Evolutionary conservation across 2,888 invertebrate species (phyloP).

Genomic region (Sisyra nigra): DNA sequence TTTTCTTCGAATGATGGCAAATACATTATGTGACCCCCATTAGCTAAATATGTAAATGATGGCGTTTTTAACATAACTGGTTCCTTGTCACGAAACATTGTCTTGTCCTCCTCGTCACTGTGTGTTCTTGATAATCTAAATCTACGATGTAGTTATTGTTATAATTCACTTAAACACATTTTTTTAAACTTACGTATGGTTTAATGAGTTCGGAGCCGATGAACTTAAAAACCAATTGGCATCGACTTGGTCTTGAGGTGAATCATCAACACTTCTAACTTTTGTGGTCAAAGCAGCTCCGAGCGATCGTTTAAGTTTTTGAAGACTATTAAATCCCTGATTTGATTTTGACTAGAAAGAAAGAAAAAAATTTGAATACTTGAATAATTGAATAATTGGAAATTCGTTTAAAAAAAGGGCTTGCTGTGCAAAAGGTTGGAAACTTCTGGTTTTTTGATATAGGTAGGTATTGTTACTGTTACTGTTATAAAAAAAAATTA

Average conservation of each 20-base stretch:
- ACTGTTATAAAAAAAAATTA: too few relatives aligned
- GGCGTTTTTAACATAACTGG: slow-evolving; percentile 14
- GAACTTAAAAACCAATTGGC: slow-evolving; percentile 71
- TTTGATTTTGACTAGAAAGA: slow-evolving; percentile 9
- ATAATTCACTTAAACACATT: neutral
- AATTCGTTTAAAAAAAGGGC: too few relatives aligned
- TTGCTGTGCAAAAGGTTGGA: too few relatives aligned
- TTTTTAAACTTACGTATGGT: slow-evolving; percentile 29
- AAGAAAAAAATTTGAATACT: neutral
- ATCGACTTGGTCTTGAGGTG: slow-evolving; percentile 24
- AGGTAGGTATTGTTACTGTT: too few relatives aligned
- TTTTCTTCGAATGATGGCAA: slow-evolving; percentile 21
- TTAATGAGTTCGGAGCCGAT: slow-evolving; percentile 63
- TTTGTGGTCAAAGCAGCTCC: slow-evolving; percentile 34
- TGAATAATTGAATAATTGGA: neutral
- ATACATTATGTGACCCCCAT: slow-evolving; percentile 66
- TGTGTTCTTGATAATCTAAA: slow-evolving; percentile 7
- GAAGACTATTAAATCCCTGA: slow-evolving; percentile 45
- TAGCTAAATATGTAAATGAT: slow-evolving; percentile 37
- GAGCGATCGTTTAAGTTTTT: slow-evolving; percentile 46
- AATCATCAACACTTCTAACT: slow-evolving; percentile 31
- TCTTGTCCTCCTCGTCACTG: slow-evolving; percentile 11
- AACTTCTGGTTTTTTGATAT: too few relatives aligned
- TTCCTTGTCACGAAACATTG: slow-evolving; percentile 5
- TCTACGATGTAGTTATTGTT: neutral